These are phyloP conservation scores for Tigriopus californicus DNA, from an alignment of 2,888 invertebrate species.

Conservation along the genomic window DNA sequence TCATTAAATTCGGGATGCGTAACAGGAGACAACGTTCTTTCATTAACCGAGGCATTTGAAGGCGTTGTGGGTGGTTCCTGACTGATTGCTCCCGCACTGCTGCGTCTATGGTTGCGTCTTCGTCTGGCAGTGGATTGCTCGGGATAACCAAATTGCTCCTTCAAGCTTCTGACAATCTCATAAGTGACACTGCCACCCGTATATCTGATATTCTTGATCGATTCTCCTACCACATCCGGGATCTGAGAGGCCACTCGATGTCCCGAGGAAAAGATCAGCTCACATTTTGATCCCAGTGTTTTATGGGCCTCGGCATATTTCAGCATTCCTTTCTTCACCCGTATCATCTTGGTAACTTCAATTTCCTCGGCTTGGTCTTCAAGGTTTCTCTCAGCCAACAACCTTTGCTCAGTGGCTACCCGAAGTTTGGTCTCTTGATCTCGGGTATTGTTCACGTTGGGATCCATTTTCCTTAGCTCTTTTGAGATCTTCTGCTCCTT, in stretches of 20 bases:
- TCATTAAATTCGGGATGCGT: too few species aligned
- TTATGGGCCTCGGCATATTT: not conserved
- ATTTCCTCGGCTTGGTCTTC: not conserved
- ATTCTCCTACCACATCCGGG: not conserved
- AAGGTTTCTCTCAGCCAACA: too few species aligned
- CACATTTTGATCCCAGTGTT: not conserved
- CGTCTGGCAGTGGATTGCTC: too few species aligned
- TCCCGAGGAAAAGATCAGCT: not conserved
- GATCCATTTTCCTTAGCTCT: not conserved
- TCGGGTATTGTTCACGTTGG: not conserved
- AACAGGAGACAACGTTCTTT: too few species aligned
- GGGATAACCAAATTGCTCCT: too few species aligned
- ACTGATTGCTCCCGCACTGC: too few species aligned
- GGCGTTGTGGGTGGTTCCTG: too few species aligned
- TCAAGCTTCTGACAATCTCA: not conserved
- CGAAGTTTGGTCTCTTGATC: not conserved
- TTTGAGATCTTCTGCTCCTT: not conserved
- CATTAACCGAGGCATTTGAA: too few species aligned
- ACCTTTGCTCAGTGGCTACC: not conserved
- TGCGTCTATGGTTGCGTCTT: too few species aligned
- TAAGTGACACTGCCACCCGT: not conserved
- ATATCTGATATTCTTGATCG: not conserved
- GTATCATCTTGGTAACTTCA: not conserved
- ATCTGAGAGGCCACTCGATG: not conserved
- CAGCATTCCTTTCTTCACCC: not conserved